phyloP scores from a whole-genome alignment of 2,797 vertebrate species.

The Pipistrellus kuhlii region DNA sequence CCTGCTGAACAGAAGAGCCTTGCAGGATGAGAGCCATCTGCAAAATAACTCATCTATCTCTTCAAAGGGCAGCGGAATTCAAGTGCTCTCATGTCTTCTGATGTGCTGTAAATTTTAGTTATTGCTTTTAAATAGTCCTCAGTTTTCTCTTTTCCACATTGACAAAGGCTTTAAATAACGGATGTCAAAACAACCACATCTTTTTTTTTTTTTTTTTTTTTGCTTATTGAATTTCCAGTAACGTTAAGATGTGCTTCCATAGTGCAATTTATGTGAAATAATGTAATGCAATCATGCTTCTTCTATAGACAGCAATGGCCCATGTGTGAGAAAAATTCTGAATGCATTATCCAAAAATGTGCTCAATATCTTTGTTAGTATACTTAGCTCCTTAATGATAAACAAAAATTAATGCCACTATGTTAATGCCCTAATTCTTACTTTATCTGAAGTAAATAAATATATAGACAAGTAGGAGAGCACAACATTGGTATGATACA shows the following conservation, averaged over 20 bases:
- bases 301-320: constrained; percentile 46
- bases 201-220: constrained; percentile 48
- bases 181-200: constrained; percentile 83
- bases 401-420: constrained; percentile 46
- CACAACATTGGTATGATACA: constrained; percentile 13
- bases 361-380: constrained; percentile 50
- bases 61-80: constrained; percentile 83
- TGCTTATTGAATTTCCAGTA: constrained; percentile 78
- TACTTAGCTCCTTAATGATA: constrained; percentile 64
- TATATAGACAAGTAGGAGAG: constrained; percentile 1
- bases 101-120: constrained; percentile 84
- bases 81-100: constrained; percentile 85
- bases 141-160: constrained; percentile 82
- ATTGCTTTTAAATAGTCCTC: constrained; percentile 84
- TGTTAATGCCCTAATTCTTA: constrained; percentile 54
- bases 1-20: constrained; percentile 83
- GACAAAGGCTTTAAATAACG: constrained; percentile 84
- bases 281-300: constrained; percentile 69
- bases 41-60: constrained; percentile 85
- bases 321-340: constrained; percentile 53
- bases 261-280: constrained; percentile 62
- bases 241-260: constrained; percentile 74
- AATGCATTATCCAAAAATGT: constrained; percentile 68
- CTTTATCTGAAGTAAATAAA: constrained; percentile 69
- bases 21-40: constrained; percentile 86